These are phyloP conservation scores for Hoplodrina blanda DNA, from an alignment of 2,888 invertebrate genomes.

Conservation along the genomic window DNA sequence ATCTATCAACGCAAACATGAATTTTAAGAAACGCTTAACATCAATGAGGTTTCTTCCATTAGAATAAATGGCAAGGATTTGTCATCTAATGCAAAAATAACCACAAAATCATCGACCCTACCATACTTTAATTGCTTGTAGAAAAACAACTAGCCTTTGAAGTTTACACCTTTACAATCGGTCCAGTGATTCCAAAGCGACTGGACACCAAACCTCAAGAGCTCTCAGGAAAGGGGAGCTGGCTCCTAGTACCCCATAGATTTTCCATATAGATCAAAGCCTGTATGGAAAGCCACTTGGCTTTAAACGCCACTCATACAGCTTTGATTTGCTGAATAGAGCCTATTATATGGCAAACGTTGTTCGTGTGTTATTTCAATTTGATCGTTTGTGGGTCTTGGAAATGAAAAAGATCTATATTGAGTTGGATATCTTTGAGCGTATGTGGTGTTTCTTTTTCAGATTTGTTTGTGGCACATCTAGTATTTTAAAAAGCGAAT, in stretches of 20 bases:
- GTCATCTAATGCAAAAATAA: neutral
- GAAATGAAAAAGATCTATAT: constrained; percentile 29
- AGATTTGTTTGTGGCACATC: neutral
- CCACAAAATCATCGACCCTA: constrained; percentile 13
- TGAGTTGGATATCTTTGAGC: constrained; percentile 7
- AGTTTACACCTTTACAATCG: constrained; percentile 65
- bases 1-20: neutral
- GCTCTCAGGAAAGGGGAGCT: constrained; percentile 45
- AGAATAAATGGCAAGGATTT: neutral
- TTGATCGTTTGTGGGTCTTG: constrained; percentile 41
- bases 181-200: constrained; percentile 55
- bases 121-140: constrained; percentile 37
- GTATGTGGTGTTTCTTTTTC: neutral
- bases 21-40: neutral
- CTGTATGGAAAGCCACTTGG: constrained; percentile 59
- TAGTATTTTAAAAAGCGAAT: neutral
- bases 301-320: constrained; percentile 61
- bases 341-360: constrained; percentile 48
- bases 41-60: neutral
- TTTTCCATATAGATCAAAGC: constrained; percentile 63
- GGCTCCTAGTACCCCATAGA: constrained; percentile 55
- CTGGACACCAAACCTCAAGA: constrained; percentile 58
- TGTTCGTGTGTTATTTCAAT: constrained; percentile 55
- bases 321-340: constrained; percentile 60
- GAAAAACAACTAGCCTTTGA: constrained; percentile 58